Conservation (phyloP, 2,797 vertebrate genomes). For the Lacerta viridis region DNA sequence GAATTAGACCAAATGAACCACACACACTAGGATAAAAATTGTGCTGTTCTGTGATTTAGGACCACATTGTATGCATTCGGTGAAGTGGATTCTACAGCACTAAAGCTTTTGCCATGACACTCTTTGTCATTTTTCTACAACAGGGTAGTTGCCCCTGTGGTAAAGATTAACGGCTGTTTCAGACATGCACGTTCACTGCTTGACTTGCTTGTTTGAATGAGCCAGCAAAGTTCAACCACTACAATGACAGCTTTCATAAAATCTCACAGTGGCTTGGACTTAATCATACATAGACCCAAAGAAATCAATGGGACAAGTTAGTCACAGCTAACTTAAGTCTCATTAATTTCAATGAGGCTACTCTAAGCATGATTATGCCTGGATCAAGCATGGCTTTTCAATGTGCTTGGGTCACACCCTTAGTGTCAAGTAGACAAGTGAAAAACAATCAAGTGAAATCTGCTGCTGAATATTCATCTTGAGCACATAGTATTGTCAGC, state of each 20-base stretch:
- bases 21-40: too few relatives aligned
- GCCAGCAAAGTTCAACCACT: background rate
- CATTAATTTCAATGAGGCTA: background rate
- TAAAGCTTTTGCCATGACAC: too few relatives aligned
- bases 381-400: background rate
- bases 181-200: too few relatives aligned
- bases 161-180: background rate
- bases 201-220: background rate
- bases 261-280: background rate
- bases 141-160: too few relatives aligned
- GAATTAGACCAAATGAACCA: too few relatives aligned
- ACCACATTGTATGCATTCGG: too few relatives aligned
- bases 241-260: background rate
- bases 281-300: too few relatives aligned
- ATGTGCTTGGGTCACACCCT: background rate
- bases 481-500: too few relatives aligned
- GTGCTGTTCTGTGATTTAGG: too few relatives aligned
- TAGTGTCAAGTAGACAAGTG: background rate
- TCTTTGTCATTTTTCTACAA: too few relatives aligned
- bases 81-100: too few relatives aligned
- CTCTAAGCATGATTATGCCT: background rate
- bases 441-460: background rate
- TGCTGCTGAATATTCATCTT: too few relatives aligned
- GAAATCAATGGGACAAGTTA: background rate
- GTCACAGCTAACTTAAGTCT: background rate